These are phyloP conservation scores for Melanotaenia nigrans DNA, from an alignment of 2,797 vertebrate genomes.

Conservation along the genomic window DNA sequence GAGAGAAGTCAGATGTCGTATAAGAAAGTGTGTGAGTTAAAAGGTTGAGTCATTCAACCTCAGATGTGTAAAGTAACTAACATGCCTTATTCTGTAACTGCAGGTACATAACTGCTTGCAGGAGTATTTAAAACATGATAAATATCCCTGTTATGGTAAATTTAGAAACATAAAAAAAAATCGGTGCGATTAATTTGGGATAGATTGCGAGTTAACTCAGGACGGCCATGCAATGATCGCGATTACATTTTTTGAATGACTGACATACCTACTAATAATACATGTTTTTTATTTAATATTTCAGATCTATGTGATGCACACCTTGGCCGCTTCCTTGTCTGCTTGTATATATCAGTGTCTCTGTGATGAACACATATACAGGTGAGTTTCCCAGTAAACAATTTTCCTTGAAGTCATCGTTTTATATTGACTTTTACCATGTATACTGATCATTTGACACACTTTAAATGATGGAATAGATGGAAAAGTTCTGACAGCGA, in stretches of 20 bases:
- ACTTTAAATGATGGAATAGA: no score
- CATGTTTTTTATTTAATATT: constrained; percentile 1
- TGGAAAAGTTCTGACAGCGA: no score
- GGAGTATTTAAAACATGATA: background rate
- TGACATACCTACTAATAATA: background rate
- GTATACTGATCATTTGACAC: no score
- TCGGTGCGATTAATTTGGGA: no score
- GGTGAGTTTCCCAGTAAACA: constrained; percentile 77
- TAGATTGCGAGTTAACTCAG: no score
- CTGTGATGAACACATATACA: constrained; percentile 93
- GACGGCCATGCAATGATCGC: no score
- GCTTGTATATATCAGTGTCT: constrained; percentile 99
- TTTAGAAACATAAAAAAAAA: background rate
- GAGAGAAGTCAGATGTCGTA: background rate
- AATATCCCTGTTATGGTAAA: background rate
- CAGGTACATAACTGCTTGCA: background rate
- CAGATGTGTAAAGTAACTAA: background rate
- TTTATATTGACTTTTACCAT: no score
- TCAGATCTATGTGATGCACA: constrained; percentile 96
- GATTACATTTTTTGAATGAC: background rate
- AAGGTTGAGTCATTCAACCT: background rate
- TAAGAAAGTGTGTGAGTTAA: background rate
- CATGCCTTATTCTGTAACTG: background rate
- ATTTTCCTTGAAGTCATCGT: background rate
- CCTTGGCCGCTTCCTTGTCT: constrained; percentile 95